Conservation (phyloP, 2,113 vertebrate species). For the Pomatostomus ruficeps region DNA sequence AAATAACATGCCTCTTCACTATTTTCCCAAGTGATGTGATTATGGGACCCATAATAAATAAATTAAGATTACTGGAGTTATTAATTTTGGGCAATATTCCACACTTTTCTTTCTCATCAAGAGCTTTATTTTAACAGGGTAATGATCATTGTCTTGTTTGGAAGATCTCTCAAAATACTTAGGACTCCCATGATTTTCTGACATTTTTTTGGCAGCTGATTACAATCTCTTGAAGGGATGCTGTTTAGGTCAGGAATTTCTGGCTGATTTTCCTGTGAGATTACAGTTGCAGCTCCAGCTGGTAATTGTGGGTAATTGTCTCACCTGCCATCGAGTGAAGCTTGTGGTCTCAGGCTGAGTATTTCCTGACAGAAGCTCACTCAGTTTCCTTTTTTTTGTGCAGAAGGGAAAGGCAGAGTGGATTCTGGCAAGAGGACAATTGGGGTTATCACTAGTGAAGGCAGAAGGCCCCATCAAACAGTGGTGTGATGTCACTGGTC, state of each 20-base stretch:
- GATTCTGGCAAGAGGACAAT: background rate
- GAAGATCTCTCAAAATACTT: conserved; percentile 13
- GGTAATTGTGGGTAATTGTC: background rate
- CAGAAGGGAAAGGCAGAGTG: background rate
- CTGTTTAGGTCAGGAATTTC: background rate
- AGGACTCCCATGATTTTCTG: background rate
- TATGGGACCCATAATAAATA: background rate
- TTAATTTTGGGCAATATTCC: background rate
- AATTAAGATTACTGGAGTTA: background rate
- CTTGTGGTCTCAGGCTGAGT: background rate
- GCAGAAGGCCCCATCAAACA: background rate
- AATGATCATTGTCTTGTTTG: background rate
- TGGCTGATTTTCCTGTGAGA: background rate
- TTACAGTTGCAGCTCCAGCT: background rate
- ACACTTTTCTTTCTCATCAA: background rate
- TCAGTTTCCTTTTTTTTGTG: background rate
- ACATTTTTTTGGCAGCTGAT: background rate
- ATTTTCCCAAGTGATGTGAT: background rate
- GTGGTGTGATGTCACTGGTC: background rate
- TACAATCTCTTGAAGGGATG: background rate
- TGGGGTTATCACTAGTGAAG: background rate
- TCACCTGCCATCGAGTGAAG: background rate
- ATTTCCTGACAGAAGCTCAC: background rate
- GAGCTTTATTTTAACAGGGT: background rate
- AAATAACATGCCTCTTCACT: background rate